Evolutionary conservation across 2,113 vertebrate genomes (phyloP).

Genomic region (Oreochromis tanganicae): DNA sequence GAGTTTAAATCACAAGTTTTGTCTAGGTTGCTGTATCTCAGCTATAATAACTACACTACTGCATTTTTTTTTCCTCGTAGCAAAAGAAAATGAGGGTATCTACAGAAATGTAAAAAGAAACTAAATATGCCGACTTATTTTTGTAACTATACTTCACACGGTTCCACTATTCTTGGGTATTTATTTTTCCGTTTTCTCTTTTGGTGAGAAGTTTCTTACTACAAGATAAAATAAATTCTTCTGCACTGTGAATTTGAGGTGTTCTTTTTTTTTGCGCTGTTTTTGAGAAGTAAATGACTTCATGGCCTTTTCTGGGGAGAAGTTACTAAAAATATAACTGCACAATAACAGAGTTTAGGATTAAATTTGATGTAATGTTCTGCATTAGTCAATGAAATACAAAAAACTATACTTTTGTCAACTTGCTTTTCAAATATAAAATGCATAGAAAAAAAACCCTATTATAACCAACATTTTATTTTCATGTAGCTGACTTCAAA

Average conservation of each 20-base stretch:
- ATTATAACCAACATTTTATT: not conserved
- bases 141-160: constrained; percentile 20
- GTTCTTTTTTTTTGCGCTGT: not conserved
- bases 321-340: not conserved
- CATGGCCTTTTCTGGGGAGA: not conserved
- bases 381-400: not conserved
- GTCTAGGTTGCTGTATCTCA: not conserved
- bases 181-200: constrained; percentile 51
- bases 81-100: not conserved
- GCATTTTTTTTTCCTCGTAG: not conserved
- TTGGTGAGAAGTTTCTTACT: constrained; percentile 39
- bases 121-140: constrained; percentile 12
- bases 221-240: constrained; percentile 45
- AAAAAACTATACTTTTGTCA: not conserved
- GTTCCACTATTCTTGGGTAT: constrained; percentile 36
- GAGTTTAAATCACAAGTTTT: not conserved
- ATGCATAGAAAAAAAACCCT: not conserved
- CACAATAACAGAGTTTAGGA: not conserved
- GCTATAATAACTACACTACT: not conserved
- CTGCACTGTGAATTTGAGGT: not conserved
- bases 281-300: not conserved
- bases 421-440: not conserved
- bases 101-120: constrained; percentile 11
- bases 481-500: not conserved
- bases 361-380: not conserved